A percentile compares a stretch with the other conserved stretches of the same genome.
These are phyloP conservation scores for Mesorhabditis spiculigera DNA, from an alignment of 2,888 invertebrate genomes.

Conservation along the genomic window DNA sequence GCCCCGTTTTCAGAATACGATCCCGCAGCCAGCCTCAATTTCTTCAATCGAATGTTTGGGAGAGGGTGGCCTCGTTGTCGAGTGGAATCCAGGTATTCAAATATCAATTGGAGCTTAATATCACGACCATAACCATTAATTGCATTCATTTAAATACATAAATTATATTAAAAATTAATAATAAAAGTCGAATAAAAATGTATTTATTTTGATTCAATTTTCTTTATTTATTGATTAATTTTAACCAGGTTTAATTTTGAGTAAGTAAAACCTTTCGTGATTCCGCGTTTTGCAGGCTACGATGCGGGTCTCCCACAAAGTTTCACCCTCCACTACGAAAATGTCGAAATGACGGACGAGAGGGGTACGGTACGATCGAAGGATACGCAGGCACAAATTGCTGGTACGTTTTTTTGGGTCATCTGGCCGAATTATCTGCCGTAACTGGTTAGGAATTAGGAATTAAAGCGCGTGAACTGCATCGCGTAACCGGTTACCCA, in stretches of 20 bases:
- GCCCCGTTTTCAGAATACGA: constrained; percentile 28
- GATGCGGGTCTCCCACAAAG: constrained; percentile 37
- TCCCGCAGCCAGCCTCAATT: constrained; percentile 35
- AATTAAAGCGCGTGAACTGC: neutral
- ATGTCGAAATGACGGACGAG: constrained; percentile 8
- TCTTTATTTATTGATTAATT: too few relatives aligned
- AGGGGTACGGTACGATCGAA: constrained; percentile 7
- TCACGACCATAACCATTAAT: too few relatives aligned
- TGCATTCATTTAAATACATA: too few relatives aligned
- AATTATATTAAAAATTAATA: too few relatives aligned
- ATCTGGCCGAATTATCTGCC: constrained; percentile 12
- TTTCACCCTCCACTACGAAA: constrained; percentile 35
- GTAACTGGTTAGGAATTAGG: neutral
- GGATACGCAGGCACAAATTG: constrained; percentile 12
- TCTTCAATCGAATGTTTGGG: constrained; percentile 30
- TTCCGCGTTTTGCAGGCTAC: constrained; percentile 26
- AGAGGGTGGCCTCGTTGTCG: constrained; percentile 25
- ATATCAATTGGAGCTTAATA: neutral
- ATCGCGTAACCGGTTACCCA: neutral
- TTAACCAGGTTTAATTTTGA: too few relatives aligned
- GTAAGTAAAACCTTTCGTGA: neutral
- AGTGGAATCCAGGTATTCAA: constrained; percentile 29
- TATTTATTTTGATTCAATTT: too few relatives aligned
- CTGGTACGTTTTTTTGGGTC: neutral
- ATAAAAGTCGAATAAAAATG: too few relatives aligned